Percentiles rank a stretch among this genome's conserved stretches.
Evolutionary conservation across 1,140 invertebrate species (phyloP).

Genomic region (Nylanderia fulva): DNA sequence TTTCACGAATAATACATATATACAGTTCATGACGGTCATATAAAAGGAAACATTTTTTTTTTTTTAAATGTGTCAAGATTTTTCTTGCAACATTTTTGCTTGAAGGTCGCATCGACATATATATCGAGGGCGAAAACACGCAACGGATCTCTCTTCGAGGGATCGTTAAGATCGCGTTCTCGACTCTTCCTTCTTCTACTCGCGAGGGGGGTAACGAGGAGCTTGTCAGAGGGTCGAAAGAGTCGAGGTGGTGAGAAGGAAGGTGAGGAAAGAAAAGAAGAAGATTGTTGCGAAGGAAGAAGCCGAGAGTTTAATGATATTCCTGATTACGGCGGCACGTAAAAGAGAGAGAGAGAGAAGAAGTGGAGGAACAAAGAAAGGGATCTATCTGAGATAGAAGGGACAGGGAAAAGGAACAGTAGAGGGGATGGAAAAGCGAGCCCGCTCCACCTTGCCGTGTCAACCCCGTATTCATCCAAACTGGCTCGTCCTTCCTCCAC

Average conservation of each 20-base stretch:
- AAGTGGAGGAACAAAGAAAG: conserved; percentile 58
- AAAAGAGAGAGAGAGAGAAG: conserved; percentile 53
- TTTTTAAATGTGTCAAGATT: conserved; percentile 9
- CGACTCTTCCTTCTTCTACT: conserved; percentile 58
- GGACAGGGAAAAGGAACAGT: not conserved
- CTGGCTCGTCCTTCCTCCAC: conserved; percentile 58
- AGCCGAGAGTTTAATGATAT: conserved; percentile 85
- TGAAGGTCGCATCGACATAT: not conserved
- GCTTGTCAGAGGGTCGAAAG: conserved; percentile 61
- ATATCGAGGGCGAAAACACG: not conserved
- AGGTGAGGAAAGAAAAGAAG: conserved; percentile 44
- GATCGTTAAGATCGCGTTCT: conserved; percentile 74
- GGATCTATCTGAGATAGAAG: not conserved
- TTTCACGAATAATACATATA: not conserved
- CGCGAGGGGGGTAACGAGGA: conserved; percentile 71
- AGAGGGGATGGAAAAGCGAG: conserved; percentile 13
- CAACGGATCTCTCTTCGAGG: conserved; percentile 54
- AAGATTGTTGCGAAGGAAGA: conserved; percentile 75
- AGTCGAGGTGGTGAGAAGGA: conserved; percentile 45
- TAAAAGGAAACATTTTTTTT: not conserved
- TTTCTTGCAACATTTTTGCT: conserved; percentile 49
- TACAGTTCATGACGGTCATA: not conserved
- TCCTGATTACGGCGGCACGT: conserved; percentile 83
- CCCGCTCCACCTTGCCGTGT: conserved; percentile 69
- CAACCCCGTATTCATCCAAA: conserved; percentile 72